Evolutionary conservation across 2,113 vertebrate genomes (phyloP), one percentile per base, ranked within the genome.

Genomic region (Amblyopsis rosae): DNA sequence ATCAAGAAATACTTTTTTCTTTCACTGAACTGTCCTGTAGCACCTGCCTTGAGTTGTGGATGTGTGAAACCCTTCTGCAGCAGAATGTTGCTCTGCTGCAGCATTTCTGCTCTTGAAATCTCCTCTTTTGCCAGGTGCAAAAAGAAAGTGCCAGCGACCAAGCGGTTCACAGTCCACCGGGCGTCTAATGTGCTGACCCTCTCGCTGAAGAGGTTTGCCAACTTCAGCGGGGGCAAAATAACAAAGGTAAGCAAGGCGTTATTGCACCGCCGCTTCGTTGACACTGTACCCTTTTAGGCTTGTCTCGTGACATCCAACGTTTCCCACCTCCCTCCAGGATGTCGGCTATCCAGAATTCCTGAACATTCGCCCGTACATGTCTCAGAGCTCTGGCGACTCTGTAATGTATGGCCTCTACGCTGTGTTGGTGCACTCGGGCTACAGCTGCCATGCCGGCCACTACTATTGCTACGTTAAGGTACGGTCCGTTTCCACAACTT

Each of bases 401-500:
- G 88, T 99, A 16, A 92, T 86, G 68, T 99, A 97, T 0, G 91
- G 92, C 0, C 95, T 99, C 48, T 99, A 98, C 0, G 96, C 96
- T 0, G 96, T 97, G 48, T 92, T 99, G 80, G 97, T 98, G 57
- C 98, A 99, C 82, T 96, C 96, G 0, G 97, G 96, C 7, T 95
- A 96, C 87, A 98, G 95, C 80, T 98, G 96, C 88, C 95, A 98
- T 0, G 95, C 95, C 0, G 96, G 96, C 0, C 97, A 99, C 85
- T 99, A 99, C 70, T 99, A 97, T 87, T 99, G 97, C 88, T 98
- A 99, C 0, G 94, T 98, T 62, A 99, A 99, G 94, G 97, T 97
- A 69, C 84, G 45, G 12, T 9, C 8, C 32, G 7, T 41, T 41
- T 41, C 35, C 35, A 41, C 35, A 41, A 26, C 26, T 26, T 26